Base-by-base conservation (phyloP, 1,140 invertebrate species). In the Solenopsis invicta region DNA sequence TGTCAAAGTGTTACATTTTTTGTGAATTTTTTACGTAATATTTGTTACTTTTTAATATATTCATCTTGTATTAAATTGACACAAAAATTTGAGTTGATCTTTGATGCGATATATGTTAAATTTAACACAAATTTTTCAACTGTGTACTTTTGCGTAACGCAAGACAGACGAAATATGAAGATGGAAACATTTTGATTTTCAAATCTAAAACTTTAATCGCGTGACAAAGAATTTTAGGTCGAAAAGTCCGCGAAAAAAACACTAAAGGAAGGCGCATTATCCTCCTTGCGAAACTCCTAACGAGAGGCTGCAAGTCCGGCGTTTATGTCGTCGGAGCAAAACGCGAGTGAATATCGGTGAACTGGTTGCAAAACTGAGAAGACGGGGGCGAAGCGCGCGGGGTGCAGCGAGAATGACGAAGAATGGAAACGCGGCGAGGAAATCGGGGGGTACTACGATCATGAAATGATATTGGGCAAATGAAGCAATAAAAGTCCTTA, bases 401-500 rank as follows among this genome's bases (percentile, higher is more conserved):
- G 21, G 59, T 8, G 45, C 21, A 37, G 34, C 62, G 10, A 62
- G 64, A 34, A 74, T 59, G 54, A 45, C 54, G 69, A 84, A 75
- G 69, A 74, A 75, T 84, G 69, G 62, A 84, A 84, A 84, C 54
- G 69, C 54, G 54, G 12, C 37, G 78, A 75, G 69, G 80, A 74
- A 84, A 45, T 75, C 41, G 69, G 69, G 41, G 41, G 54, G 59
- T 81, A 81, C 18, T 61, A 18, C 56, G 69, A 62, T 75, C 80
- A 45, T 37, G 54, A 84, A 84, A 62, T 75, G 54, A 84, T 84
- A 84, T 75, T 50, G 80, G 69, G 75, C 80, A 84, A 84, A 84
- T 84, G 80, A 75, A 84, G 80, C 56, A 84, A 84, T 84, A 84
- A 84, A 29, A 84, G 18, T 84, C 69, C 80, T 84, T 61, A 61